Evolutionary conservation across 2,113 vertebrate species (phyloP).

Genomic region (Opisthocomus hoazin): DNA sequence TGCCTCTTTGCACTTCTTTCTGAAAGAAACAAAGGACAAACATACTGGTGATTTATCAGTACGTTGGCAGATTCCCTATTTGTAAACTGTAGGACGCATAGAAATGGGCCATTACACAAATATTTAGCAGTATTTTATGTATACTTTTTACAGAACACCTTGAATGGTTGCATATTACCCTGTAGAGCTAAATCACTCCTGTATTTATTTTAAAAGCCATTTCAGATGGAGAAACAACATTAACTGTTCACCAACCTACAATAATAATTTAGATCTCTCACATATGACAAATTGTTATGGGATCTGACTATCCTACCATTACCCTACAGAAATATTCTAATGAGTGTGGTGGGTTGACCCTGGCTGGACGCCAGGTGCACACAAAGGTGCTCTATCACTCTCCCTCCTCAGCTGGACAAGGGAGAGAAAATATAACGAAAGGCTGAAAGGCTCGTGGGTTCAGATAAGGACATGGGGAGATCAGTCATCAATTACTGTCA

Average conservation of each 20-base stretch:
- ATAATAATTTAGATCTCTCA: background rate
- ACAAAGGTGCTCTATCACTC: background rate
- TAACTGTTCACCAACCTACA: background rate
- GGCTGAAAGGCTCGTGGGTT: fast-evolving
- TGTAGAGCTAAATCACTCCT: background rate
- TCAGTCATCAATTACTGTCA: background rate
- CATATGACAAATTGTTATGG: background rate
- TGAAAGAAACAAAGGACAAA: background rate
- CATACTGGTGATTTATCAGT: background rate
- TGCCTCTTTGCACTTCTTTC: background rate
- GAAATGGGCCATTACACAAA: background rate
- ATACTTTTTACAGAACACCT: background rate
- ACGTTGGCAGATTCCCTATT: background rate
- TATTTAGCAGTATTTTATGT: background rate
- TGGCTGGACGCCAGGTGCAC: fast-evolving
- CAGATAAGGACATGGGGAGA: background rate
- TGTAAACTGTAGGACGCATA: background rate
- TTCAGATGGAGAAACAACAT: background rate
- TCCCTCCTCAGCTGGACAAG: background rate
- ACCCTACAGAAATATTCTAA: background rate
- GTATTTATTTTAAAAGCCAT: background rate
- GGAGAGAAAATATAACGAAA: background rate
- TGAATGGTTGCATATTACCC: background rate
- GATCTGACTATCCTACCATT: background rate
- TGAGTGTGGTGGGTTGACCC: background rate